Base-by-base conservation (phyloP, 1,140 invertebrate species). In the Brachionus rubens region DNA sequence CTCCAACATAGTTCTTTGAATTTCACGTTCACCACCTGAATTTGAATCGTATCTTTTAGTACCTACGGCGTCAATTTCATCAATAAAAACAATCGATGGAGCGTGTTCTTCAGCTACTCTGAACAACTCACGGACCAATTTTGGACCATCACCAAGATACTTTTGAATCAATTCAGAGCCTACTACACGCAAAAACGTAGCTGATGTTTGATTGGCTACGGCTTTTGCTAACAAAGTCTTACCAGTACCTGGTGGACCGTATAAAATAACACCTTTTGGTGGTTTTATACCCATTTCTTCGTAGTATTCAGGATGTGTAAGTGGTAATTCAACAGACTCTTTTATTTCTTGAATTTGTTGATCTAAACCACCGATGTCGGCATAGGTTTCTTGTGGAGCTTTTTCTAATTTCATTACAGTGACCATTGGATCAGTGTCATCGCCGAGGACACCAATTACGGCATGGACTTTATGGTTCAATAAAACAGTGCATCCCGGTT, bases 401-500 rank as follows among this genome's bases (percentile, higher is more conserved):
- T 99, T 99, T 82, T 99, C 97, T 41, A 99, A 83, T 85, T 99
- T 99, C 97, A 99, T 99, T 0, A 99, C 97, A 33, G 95, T 99
- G 1, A 99, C 97, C 96, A 99, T 99, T 14, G 97, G 97, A 87
- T 99, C 97, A n/a, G 95, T 98, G 82, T 99, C 97, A 87, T 99
- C 97, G 41, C 92, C 92, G 26, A 99, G 84, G 0, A 99, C 96
- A 78, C 97, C 97, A 48, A 99, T 95, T 43, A 99, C 96, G 77
- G 97, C 95, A 88, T 99, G 96, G 6, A 95, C 93, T 88, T 99
- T 99, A 85, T 99, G 97, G 86, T 99, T 99, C 0, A 99, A 87
- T 0, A 99, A 86, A 16, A 99, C 97, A 16, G 96, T 97, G 85
- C 96, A 99, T 2, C 97, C 96, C 75, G 97, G 97, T 84, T 99